phyloP scores from a whole-genome alignment of 2,113 vertebrate species.

The Notothenia rossii region DNA sequence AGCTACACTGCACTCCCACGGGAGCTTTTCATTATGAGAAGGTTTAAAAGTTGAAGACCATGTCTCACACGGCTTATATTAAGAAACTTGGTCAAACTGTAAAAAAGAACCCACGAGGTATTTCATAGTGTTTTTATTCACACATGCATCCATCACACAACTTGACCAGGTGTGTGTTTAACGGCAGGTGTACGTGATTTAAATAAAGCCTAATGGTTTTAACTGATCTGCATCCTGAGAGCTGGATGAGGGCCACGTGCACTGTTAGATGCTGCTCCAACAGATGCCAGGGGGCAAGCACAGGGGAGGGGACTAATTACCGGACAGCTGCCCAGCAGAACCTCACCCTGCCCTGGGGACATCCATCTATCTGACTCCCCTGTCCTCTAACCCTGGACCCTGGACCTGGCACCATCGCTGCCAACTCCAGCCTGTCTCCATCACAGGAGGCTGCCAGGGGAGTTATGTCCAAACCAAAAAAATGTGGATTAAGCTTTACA shows the following conservation, averaged over 20 bases:
- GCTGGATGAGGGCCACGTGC: slow-evolving; percentile 75
- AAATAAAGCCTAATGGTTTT: slow-evolving; percentile 82
- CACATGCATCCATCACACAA: slow-evolving; percentile 45
- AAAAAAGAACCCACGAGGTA: slow-evolving; percentile 7
- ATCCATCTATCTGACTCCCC: slow-evolving; percentile 66
- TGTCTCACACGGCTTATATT: slow-evolving; percentile 34
- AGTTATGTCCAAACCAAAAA: slow-evolving; percentile 2
- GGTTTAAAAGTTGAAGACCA: slow-evolving; percentile 32
- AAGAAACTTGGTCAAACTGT: slow-evolving; percentile 44
- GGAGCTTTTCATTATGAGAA: slow-evolving; percentile 34
- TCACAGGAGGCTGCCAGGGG: slow-evolving; percentile 3
- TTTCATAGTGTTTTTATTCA: too few relatives aligned
- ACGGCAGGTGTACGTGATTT: slow-evolving; percentile 75
- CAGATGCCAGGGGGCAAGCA: slow-evolving; percentile 82
- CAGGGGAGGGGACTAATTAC: slow-evolving; percentile 86
- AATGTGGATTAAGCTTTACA: neutral
- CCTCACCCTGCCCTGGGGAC: slow-evolving; percentile 79
- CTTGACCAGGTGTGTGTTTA: slow-evolving; percentile 72
- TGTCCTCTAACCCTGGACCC: slow-evolving; percentile 67
- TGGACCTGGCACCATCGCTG: slow-evolving; percentile 51
- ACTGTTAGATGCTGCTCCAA: slow-evolving; percentile 72
- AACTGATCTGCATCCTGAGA: slow-evolving; percentile 76
- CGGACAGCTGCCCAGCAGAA: slow-evolving; percentile 86
- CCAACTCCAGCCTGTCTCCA: slow-evolving; percentile 51
- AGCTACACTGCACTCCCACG: slow-evolving; percentile 23